Percentiles rank a stretch among this genome's conserved stretches.
Evolutionary conservation across 2,113 vertebrate genomes (phyloP).

Genomic region (Corvus cornix): DNA sequence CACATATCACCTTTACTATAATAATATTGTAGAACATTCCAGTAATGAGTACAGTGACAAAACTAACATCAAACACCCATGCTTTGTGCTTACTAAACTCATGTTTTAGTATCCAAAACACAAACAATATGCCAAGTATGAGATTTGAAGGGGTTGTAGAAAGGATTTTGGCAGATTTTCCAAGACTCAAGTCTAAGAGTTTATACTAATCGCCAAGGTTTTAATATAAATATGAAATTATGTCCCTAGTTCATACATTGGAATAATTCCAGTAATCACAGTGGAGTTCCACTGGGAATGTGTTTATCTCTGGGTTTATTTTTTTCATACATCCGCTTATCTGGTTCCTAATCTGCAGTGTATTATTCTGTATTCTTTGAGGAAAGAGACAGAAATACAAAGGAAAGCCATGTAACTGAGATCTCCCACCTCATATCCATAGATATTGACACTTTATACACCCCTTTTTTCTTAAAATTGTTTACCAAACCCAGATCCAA

Average conservation of each 20-base stretch:
- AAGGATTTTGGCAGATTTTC: constrained; percentile 15
- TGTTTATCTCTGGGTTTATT: neutral
- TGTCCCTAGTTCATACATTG: neutral
- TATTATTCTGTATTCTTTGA: neutral
- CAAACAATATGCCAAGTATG: neutral
- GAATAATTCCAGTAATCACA: constrained; percentile 4
- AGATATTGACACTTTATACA: neutral
- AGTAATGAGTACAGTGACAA: neutral
- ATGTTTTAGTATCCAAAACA: neutral
- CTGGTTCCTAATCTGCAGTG: neutral
- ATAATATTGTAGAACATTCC: neutral
- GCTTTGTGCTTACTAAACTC: neutral
- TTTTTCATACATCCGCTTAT: neutral
- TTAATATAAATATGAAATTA: constrained; percentile 17
- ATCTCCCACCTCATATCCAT: neutral
- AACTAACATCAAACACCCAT: neutral
- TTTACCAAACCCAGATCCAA: neutral
- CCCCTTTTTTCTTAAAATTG: neutral
- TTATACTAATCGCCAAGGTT: neutral
- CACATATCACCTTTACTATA: neutral
- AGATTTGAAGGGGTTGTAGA: neutral
- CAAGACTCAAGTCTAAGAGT: neutral
- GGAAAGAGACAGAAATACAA: neutral
- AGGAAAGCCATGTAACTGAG: neutral
- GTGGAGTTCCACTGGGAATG: neutral